A percentile compares a stretch with the other conserved stretches of the same genome.
Evolutionary conservation across 2,888 invertebrate genomes (phyloP).

Genomic region (Neuroscelio doddi): DNA sequence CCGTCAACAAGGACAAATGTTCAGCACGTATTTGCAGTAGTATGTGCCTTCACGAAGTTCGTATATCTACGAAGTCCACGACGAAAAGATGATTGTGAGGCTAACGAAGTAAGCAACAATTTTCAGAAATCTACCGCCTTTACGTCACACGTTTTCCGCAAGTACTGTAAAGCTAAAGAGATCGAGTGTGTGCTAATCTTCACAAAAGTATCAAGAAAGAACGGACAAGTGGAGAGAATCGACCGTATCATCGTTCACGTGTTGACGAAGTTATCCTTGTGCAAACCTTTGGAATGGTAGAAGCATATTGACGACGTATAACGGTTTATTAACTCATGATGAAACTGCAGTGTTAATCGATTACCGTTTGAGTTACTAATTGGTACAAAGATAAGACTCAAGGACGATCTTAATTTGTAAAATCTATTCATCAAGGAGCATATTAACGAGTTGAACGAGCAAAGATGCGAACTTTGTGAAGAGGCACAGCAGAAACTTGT

Average conservation of each 20-base stretch:
- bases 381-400: slow-evolving; percentile 5
- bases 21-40: slow-evolving; percentile 54
- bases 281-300: slow-evolving; percentile 56
- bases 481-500: no score
- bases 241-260: slow-evolving; percentile 52
- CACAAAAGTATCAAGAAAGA: slow-evolving; percentile 36
- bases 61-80: slow-evolving; percentile 54
- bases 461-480: slow-evolving; percentile 7
- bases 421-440: slow-evolving; percentile 10
- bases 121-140: slow-evolving; percentile 52
- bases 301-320: slow-evolving; percentile 15
- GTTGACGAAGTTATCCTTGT: slow-evolving; percentile 57
- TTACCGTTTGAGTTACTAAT: slow-evolving; percentile 14
- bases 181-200: slow-evolving; percentile 55
- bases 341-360: slow-evolving; percentile 5
- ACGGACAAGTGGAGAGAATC: slow-evolving; percentile 38
- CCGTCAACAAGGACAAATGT: slow-evolving; percentile 54
- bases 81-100: slow-evolving; percentile 48
- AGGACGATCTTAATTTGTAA: slow-evolving; percentile 11
- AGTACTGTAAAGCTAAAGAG: slow-evolving; percentile 60
- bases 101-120: slow-evolving; percentile 43
- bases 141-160: slow-evolving; percentile 33
- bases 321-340: slow-evolving; percentile 9
- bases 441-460: not conserved
- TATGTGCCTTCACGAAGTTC: slow-evolving; percentile 59